Percentiles rank a stretch among this genome's conserved stretches.
Conservation (phyloP, 64 coral and sea anemone species). For the Pocillopora damicornis region DNA sequence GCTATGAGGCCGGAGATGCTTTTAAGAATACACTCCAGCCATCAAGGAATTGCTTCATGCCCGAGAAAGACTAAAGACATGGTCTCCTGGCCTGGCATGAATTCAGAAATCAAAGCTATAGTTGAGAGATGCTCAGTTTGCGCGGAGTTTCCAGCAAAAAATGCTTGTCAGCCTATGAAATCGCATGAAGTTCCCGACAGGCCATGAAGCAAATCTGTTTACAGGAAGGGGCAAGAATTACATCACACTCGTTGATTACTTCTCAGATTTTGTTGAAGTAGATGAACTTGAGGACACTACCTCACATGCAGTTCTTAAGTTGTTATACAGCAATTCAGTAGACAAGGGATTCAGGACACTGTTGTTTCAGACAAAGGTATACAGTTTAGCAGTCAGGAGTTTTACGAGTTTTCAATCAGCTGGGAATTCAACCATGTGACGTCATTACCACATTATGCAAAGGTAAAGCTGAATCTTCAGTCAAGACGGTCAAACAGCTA, state of each 20-base stretch:
- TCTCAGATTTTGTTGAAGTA: no score
- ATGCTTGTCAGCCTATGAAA: conserved; percentile 57
- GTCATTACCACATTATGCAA: no score
- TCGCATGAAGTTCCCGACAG: conserved; percentile 57
- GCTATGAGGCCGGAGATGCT: conserved; percentile 59
- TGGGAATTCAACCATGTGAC: no score
- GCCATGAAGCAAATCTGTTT: conserved; percentile 56
- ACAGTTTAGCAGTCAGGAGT: no score
- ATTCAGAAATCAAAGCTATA: conserved; percentile 51
- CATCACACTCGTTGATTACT: no score
- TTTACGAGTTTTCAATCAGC: no score
- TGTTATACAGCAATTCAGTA: conserved; percentile 45
- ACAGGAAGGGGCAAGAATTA: conserved; percentile 41
- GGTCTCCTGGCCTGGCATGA: conserved; percentile 59
- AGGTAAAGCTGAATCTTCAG: background rate
- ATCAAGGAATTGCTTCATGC: conserved; percentile 54
- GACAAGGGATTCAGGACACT: conserved; percentile 48
- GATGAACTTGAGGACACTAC: conserved; percentile 20
- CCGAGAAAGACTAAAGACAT: conserved; percentile 52
- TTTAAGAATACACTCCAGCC: conserved; percentile 60
- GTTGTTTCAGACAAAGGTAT: no score
- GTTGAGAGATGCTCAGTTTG: conserved; percentile 58
- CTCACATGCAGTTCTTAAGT: conserved; percentile 45
- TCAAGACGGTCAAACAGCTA: background rate
- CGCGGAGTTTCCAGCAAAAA: conserved; percentile 65